Evolutionary conservation across 2,113 vertebrate species (phyloP).

Genomic region (Falcunculus frontatus): DNA sequence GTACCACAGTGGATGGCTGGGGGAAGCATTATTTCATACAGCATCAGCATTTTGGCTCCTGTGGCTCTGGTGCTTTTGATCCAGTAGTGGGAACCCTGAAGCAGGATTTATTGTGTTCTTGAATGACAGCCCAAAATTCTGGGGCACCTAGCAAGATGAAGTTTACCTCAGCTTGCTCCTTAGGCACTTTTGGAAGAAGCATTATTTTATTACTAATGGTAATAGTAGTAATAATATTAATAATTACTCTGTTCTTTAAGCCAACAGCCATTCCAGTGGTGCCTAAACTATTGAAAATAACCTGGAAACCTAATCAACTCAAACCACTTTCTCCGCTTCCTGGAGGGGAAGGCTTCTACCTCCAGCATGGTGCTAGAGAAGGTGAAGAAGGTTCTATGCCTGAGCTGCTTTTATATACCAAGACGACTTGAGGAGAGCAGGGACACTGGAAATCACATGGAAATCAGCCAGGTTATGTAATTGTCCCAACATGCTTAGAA

Average conservation of each 20-base stretch:
- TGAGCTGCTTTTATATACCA: background rate
- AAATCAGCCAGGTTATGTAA: background rate
- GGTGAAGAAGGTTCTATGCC: background rate
- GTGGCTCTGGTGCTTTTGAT: conserved; percentile 27
- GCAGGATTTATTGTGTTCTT: conserved; percentile 2
- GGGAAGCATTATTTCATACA: background rate
- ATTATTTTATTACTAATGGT: background rate
- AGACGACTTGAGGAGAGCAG: background rate
- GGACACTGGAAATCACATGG: background rate
- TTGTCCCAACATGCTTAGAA: background rate
- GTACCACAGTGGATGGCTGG: background rate
- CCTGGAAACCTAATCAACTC: background rate
- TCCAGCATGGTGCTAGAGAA: background rate
- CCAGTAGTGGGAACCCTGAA: conserved; percentile 12
- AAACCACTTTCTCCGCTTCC: background rate
- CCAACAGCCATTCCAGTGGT: background rate
- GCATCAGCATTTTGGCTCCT: background rate
- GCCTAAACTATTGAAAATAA: background rate
- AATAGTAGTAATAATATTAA: conserved; percentile 14
- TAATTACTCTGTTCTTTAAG: background rate
- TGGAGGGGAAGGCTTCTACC: background rate
- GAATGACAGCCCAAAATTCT: background rate
- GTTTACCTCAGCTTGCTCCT: conserved; percentile 10
- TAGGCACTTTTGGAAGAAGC: conserved; percentile 2
- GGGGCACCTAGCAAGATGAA: background rate